These are phyloP conservation scores for Diachasmimorpha longicaudata DNA, from an alignment of 1,140 invertebrate genomes.

Conservation along the genomic window DNA sequence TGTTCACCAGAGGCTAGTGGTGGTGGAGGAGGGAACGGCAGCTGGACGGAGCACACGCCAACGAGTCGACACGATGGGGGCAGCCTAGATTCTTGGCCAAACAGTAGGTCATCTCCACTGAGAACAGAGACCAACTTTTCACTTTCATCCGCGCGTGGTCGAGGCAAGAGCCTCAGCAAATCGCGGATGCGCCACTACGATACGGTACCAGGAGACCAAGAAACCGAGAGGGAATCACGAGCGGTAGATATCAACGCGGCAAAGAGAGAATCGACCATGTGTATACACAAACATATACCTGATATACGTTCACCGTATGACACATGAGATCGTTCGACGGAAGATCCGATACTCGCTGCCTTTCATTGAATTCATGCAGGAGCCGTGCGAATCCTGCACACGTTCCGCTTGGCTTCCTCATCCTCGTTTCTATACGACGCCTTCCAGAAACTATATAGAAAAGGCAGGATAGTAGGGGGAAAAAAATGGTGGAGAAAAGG, in stretches of 20 bases:
- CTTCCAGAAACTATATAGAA: conserved; percentile 4
- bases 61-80: conserved; percentile 32
- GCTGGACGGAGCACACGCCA: neutral
- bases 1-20: neutral
- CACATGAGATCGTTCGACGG: conserved; percentile 35
- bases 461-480: neutral
- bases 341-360: conserved; percentile 41
- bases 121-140: conserved; percentile 51
- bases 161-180: neutral
- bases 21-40: neutral
- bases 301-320: conserved; percentile 34
- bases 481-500: neutral
- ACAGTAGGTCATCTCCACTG: conserved; percentile 56
- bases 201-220: neutral
- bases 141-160: conserved; percentile 53
- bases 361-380: conserved; percentile 47
- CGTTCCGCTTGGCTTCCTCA: conserved; percentile 47
- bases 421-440: conserved; percentile 30
- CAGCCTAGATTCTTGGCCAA: conserved; percentile 58
- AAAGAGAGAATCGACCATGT: neutral
- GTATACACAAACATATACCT: neutral
- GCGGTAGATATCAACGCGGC: neutral
- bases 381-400: conserved; percentile 44
- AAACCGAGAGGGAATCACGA: neutral
- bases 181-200: neutral